Base-by-base conservation (phyloP, 2,888 invertebrate species). In the Arenicola marina region DNA sequence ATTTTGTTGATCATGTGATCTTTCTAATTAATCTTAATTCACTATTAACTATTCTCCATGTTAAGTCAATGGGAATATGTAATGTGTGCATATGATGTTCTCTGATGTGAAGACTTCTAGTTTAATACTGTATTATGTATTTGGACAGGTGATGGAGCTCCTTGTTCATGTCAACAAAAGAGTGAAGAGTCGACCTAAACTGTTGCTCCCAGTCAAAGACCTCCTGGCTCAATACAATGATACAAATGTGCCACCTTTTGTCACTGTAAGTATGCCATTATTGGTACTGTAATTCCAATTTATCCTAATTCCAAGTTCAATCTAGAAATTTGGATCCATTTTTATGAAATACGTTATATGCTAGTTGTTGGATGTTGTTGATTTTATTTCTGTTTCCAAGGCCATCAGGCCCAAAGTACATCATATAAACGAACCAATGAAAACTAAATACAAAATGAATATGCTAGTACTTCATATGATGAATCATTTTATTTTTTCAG, bases 131-230 rank as follows among this genome's bases (percentile, higher is more conserved):
- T n/a, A n/a, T n/a, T n/a, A n/a, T n/a, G n/a, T n/a, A n/a, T n/a
- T n/a, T n/a, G n/a, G n/a, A n/a, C 24, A 95, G 90, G 94, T 95
- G 18, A 92, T 96, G 89, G 95, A 95, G 82, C 85, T 95, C 43
- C 84, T 96, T 63, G 91, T 93, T 57, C 95, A 96, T 81, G 90
- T 96, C 56, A 96, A 94, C 83, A 92, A 92, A 82, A 86, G 95
- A 65, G 87, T 95, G 31, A 94, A 93, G 81, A 92, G 91, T 68
- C 87, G 95, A 51, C 89, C 91, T 0, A 87, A 88, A 75, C 91
- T 96, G 2, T 91, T 92, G 83, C 85, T 96, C 62, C 95, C 95
- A 0, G 90, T 96, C 11, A 90, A 92, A 74, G 89, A 90, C 3
- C 85, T 96, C 21, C 84, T 96, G 55, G 86, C 89, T 54, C 91